Evolutionary conservation across 2,888 invertebrate species (phyloP).

Genomic region (Mesorhabditis belari): DNA sequence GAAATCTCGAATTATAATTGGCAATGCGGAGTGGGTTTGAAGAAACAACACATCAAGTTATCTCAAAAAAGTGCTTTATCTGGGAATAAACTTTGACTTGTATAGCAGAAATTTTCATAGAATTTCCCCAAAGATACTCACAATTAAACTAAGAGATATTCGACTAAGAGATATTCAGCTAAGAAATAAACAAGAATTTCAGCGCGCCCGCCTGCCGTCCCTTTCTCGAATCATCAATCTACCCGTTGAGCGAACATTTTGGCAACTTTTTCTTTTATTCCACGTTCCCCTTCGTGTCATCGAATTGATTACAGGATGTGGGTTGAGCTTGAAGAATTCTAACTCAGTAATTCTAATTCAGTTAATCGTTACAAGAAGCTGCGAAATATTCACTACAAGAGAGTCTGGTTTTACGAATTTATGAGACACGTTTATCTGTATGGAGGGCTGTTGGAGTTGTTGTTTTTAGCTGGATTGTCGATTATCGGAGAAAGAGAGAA

Average conservation of each 20-base stretch:
- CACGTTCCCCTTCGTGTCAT: constrained; percentile 49
- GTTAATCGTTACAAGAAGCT: constrained; percentile 47
- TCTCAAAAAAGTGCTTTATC: neutral
- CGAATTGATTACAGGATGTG: constrained; percentile 49
- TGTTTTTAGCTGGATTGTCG: constrained; percentile 44
- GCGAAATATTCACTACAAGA: constrained; percentile 40
- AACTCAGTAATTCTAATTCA: constrained; percentile 14
- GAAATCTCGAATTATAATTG: constrained; percentile 51
- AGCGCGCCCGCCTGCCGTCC: constrained; percentile 49
- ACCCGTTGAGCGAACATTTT: constrained; percentile 50
- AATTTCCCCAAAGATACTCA: neutral
- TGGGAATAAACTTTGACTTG: neutral
- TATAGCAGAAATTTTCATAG: neutral
- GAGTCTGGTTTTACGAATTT: constrained; percentile 41
- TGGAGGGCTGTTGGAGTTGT: constrained; percentile 27
- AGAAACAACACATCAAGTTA: too few species aligned
- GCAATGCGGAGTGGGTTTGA: constrained; percentile 50
- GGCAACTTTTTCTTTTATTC: constrained; percentile 50
- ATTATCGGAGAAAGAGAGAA: constrained; percentile 50
- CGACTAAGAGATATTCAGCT: neutral
- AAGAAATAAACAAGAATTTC: constrained; percentile 6
- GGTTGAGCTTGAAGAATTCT: constrained; percentile 1
- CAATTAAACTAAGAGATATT: neutral
- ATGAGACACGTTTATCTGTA: constrained; percentile 23
- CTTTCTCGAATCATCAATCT: constrained; percentile 51